Evolutionary conservation across 1,140 invertebrate genomes (phyloP), one percentile per base, ranked within the genome.

Genomic region (Nasonia giraulti): DNA sequence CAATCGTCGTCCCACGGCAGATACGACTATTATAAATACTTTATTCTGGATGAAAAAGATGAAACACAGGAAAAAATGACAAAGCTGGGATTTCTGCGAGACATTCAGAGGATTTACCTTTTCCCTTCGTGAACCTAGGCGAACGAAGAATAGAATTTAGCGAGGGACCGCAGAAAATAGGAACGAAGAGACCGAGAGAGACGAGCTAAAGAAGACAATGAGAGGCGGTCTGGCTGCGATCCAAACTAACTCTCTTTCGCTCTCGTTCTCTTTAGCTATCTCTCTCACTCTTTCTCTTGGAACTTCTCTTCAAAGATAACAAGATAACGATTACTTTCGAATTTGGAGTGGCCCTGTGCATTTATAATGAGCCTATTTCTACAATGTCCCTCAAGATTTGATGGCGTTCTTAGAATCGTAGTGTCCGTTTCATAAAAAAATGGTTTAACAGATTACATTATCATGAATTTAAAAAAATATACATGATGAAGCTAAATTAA

Each of bases 241-340:
- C 68, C 80, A 85, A 85, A n/a, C 27, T 76, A n/a, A 7, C 76
- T 47, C 74, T n/a, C 40, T 20, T 14, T n/a, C 12, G 1, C 31
- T 75, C 31, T 44, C 23, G 33, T 76, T 47, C 11, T 55, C 31
- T 78, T 37, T 27, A 27, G 31, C 31, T 78, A 47, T 14, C 76
- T 31, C 76, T 55, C 47, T 11, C 11, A 20, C 20, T 44, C 74
- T 55, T n/a, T 37, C 75, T 80, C 14, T 2, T 8, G 0, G 7
- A 7, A 8, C 68, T 69, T 81, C 62, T 81, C 69, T 82, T 80
- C 71, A 50, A 81, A 83, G 85, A 87, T 89, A 88, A 89, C 87
- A 85, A 88, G 87, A 88, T 87, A 88, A 88, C 84, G 87, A 88
- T 88, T 88, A 88, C 86, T 88, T 87, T 87, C 71, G 81, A 86